phyloP scores from a whole-genome alignment of 2,113 vertebrate species.

The Dinomys branickii region DNA sequence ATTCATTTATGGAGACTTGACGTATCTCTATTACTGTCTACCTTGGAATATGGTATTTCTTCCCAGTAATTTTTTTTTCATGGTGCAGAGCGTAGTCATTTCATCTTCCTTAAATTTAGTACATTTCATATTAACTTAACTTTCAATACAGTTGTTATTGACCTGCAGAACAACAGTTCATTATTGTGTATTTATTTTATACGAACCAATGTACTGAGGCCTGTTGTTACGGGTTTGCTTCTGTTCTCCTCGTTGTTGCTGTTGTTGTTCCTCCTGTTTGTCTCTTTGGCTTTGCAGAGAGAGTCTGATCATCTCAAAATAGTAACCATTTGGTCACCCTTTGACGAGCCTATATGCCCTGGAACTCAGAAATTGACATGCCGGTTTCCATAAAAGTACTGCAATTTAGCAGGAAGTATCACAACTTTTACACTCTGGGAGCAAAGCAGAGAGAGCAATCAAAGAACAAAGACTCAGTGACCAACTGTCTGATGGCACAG shows the following conservation, averaged over 20 bases:
- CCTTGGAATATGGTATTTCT: background rate
- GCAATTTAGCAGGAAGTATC: background rate
- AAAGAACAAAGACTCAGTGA: background rate
- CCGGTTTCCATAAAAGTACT: background rate
- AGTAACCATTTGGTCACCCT: background rate
- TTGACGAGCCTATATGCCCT: background rate
- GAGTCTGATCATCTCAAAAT: background rate
- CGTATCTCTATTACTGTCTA: background rate
- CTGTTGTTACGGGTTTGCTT: background rate
- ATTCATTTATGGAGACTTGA: conserved; percentile 39
- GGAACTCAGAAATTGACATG: background rate
- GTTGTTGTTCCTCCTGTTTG: background rate
- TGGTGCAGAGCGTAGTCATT: conserved; percentile 7
- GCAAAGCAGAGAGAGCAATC: background rate
- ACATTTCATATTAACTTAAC: background rate
- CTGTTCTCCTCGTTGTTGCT: background rate
- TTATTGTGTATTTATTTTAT: conserved; percentile 12
- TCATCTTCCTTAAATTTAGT: background rate
- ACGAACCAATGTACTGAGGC: background rate
- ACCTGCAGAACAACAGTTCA: background rate
- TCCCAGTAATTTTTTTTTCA: conserved; percentile 55
- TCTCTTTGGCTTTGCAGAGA: conserved; percentile 29
- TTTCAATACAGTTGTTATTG: background rate
- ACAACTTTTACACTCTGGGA: background rate
- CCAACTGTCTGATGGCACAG: background rate